phyloP scores from a whole-genome alignment of 2,797 vertebrate species.

The Hypotaenidia philippensis region DNA sequence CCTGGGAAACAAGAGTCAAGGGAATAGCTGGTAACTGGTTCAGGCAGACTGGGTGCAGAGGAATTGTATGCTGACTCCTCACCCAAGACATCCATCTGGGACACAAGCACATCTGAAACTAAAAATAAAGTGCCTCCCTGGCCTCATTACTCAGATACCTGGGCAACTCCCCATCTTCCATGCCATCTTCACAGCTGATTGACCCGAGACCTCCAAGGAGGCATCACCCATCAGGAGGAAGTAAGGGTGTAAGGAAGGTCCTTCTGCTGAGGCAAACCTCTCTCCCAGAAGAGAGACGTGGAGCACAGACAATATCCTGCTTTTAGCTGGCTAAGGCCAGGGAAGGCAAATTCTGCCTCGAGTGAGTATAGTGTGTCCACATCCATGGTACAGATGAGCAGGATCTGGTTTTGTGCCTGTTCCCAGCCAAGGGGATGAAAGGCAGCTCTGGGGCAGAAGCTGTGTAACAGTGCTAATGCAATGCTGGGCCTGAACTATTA shows the following conservation, averaged over 20 bases:
- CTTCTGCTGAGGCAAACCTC: background rate
- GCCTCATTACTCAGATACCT: background rate
- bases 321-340: background rate
- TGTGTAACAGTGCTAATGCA: background rate
- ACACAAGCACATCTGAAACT: background rate
- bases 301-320: background rate
- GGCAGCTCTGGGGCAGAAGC: background rate
- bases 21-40: background rate
- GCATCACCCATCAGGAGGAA: background rate
- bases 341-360: background rate
- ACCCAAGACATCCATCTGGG: background rate
- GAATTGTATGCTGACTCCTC: background rate
- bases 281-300: background rate
- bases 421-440: background rate
- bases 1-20: background rate
- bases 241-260: background rate
- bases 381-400: background rate
- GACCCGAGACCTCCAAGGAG: background rate
- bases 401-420: background rate
- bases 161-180: background rate
- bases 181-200: background rate
- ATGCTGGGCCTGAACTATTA: background rate
- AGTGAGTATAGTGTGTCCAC: background rate
- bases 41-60: fast-evolving
- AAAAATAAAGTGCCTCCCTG: background rate